These are phyloP conservation scores for Tetraodon nigroviridis DNA, from an alignment of 2,113 vertebrate species.

Conservation along the genomic window DNA sequence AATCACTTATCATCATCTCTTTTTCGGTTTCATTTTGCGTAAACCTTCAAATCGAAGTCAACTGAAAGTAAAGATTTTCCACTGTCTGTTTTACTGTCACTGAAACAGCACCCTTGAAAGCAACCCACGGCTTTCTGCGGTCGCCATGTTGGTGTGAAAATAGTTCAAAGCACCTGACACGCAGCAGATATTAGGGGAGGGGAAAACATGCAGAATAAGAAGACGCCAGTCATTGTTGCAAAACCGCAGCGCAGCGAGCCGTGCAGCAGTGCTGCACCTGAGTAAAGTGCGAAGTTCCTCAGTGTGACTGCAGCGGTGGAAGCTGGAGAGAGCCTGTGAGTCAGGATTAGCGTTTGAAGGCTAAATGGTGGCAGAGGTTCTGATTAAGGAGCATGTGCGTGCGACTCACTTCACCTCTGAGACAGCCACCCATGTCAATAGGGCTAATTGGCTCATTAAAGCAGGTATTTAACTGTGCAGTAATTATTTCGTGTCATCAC, in stretches of 20 bases:
- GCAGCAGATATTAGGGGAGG: conserved; percentile 3
- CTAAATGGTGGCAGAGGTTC: conserved; percentile 70
- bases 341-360: conserved; percentile 67
- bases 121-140: not conserved
- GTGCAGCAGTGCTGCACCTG: conserved; percentile 50
- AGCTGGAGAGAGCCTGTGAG: conserved; percentile 53
- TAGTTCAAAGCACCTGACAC: not conserved
- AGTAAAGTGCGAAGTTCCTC: conserved; percentile 57
- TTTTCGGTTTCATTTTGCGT: conserved; percentile 72
- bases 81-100: conserved; percentile 4
- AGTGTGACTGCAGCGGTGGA: conserved; percentile 53
- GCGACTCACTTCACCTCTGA: conserved; percentile 68
- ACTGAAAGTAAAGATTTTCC: conserved; percentile 25
- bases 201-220: conserved; percentile 25
- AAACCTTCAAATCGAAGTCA: conserved; percentile 64
- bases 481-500: conserved; percentile 73
- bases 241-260: conserved; percentile 45
- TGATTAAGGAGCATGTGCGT: conserved; percentile 71
- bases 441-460: conserved; percentile 76
- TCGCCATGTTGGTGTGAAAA: not conserved
- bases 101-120: not conserved
- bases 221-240: conserved; percentile 43
- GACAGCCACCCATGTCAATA: conserved; percentile 71
- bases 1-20: conserved; percentile 70
- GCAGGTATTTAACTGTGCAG: conserved; percentile 69